These are phyloP conservation scores for Meloe dianella DNA, from an alignment of 2,888 invertebrate species.

Conservation along the genomic window DNA sequence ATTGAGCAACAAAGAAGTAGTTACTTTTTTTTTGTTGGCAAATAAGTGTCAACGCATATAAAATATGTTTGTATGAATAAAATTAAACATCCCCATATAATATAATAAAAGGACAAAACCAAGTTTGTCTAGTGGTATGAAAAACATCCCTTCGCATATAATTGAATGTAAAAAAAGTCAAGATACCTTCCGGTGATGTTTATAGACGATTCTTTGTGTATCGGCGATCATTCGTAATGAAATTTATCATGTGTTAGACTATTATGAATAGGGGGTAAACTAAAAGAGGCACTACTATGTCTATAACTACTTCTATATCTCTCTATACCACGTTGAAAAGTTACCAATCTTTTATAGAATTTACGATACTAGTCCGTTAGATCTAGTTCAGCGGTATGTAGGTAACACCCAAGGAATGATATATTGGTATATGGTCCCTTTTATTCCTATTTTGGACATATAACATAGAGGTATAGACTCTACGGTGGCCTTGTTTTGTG, in stretches of 20 bases:
- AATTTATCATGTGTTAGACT: conserved; percentile 58
- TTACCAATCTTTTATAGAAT: conserved; percentile 36
- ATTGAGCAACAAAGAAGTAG: background rate
- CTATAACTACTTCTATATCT: background rate
- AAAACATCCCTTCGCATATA: conserved; percentile 51
- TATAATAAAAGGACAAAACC: conserved; percentile 43
- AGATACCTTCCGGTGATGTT: conserved; percentile 47
- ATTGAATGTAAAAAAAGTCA: conserved; percentile 33
- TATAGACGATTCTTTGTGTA: conserved; percentile 53
- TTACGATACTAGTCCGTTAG: conserved; percentile 43
- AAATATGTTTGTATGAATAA: conserved; percentile 47
- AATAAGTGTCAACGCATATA: conserved; percentile 44
- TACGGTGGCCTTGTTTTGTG: conserved; percentile 52
- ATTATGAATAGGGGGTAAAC: conserved; percentile 34
- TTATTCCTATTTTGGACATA: background rate
- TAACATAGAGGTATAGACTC: conserved; percentile 37
- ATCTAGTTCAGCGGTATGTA: conserved; percentile 55
- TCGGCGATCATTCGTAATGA: conserved; percentile 51
- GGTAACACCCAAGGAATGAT: conserved; percentile 44
- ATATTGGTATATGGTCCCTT: conserved; percentile 42
- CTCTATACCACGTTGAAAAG: conserved; percentile 42
- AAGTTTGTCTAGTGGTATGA: conserved; percentile 47
- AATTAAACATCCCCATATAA: conserved; percentile 33
- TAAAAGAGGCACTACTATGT: conserved; percentile 31
- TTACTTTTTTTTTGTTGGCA: conserved; percentile 17